A percentile compares a stretch with the other conserved stretches of the same genome.
Evolutionary conservation across 2,113 vertebrate genomes (phyloP).

Genomic region (Gavialis gangeticus): DNA sequence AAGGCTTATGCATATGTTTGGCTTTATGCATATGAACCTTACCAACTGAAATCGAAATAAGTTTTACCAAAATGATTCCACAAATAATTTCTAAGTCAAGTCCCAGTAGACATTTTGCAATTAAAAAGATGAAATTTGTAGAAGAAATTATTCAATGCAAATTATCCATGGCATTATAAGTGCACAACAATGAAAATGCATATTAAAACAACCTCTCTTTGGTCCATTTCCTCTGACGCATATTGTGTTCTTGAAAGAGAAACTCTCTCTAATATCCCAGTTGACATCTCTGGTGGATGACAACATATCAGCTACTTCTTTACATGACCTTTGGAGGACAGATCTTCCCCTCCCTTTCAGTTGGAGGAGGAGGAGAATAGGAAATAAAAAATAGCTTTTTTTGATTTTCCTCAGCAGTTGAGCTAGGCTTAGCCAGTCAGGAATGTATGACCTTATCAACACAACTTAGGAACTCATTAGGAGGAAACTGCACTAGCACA

Average conservation of each 20-base stretch:
- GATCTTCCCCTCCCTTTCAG: neutral
- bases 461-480: too few relatives aligned
- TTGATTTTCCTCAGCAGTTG: neutral
- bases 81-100: neutral
- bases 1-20: neutral
- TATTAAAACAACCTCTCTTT: too few relatives aligned
- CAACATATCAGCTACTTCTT: too few relatives aligned
- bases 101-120: neutral
- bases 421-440: neutral
- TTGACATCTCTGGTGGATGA: too few relatives aligned
- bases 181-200: fast-evolving
- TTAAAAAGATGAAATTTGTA: neutral
- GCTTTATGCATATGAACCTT: neutral
- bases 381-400: neutral
- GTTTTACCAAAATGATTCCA: neutral
- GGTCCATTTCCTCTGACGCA: too few relatives aligned
- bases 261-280: too few relatives aligned
- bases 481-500: neutral
- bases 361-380: neutral
- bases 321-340: neutral
- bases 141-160: neutral
- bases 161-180: neutral
- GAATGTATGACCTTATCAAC: neutral
- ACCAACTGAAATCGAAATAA: neutral
- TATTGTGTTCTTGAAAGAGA: too few relatives aligned